Evolutionary conservation across 2,888 invertebrate species (phyloP).

Genomic region (Agrochola macilenta): DNA sequence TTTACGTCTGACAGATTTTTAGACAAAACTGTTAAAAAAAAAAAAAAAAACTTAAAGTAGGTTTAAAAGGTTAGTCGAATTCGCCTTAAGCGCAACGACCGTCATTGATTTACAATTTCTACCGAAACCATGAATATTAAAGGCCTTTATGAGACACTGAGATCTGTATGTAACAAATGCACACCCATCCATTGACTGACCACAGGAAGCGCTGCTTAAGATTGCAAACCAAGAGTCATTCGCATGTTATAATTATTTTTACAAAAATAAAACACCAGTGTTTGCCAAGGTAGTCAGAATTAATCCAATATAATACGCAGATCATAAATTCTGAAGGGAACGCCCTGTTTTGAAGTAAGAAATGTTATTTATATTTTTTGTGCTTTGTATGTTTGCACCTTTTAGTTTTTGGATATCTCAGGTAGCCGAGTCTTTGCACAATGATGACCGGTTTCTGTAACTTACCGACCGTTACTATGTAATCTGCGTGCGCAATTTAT

Average conservation of each 20-base stretch:
- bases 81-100: no score
- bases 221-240: not conserved
- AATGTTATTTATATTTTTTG: slow-evolving; percentile 18
- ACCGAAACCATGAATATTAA: not conserved
- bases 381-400: slow-evolving; percentile 26
- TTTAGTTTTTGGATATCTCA: slow-evolving; percentile 19
- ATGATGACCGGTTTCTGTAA: not conserved
- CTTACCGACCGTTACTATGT: no score
- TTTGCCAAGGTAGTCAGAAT: slow-evolving; percentile 35
- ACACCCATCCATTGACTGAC: not conserved
- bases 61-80: no score
- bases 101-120: not conserved
- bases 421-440: slow-evolving; percentile 26
- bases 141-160: not conserved
- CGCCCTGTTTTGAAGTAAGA: slow-evolving; percentile 38
- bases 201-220: not conserved
- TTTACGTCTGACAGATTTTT: no score
- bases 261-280: slow-evolving; percentile 18
- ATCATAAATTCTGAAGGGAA: slow-evolving; percentile 43
- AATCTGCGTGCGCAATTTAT: no score
- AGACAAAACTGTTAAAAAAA: no score
- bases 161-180: not conserved
- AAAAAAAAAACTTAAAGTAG: no score
- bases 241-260: slow-evolving; percentile 17
- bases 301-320: slow-evolving; percentile 36